Base-by-base conservation (phyloP, 2,797 vertebrate genomes). In the Fringilla coelebs region DNA sequence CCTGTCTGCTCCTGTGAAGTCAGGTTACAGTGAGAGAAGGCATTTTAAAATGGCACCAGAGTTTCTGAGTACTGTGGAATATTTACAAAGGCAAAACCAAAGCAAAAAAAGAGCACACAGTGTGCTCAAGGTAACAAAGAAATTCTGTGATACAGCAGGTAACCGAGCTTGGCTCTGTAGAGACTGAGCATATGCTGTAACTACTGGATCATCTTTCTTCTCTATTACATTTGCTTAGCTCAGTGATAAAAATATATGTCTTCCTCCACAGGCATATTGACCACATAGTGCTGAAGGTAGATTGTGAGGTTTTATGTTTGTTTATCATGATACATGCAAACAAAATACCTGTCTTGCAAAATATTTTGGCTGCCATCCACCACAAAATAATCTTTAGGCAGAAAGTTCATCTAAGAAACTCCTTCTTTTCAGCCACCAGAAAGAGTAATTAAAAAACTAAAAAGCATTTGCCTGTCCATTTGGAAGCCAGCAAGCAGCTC, bases 341-440 rank as follows among this genome's bases (percentile, higher is more conserved):
- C 94, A 93, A 93, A 95, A 96, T 96, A 95, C 94, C 71, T 84
- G 91, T 76, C 89, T 94, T 87, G 90, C 90, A 94, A 95, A 97
- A 86, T 86, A 94, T 86, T 93, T 93, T 93, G 94, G 91, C 92
- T 79, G 87, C 38, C 48, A 60, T 92, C 91, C 93, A 96, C 46
- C 1, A 5, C 82, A 60, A 78, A 93, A 72, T 88, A 94, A 88
- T 93, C 11, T 22, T 91, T 60, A 91, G 70, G 76, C 51, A 76
- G 89, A 91, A 90, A 85, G 74, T 45, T 51, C 11, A 0, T 32
- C 58, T 86, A 75, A 91, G 76, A 76, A 94, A 88, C 57, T 88
- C 62, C 40, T 92, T 80, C 86, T 32, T 63, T 86, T 93, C 52
- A 88, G 88, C 79, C 79, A 84, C 58, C 70, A 93, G 76, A 85